Evolutionary conservation across 1,140 invertebrate genomes (phyloP).

Genomic region (Drosophila subpulchrella): DNA sequence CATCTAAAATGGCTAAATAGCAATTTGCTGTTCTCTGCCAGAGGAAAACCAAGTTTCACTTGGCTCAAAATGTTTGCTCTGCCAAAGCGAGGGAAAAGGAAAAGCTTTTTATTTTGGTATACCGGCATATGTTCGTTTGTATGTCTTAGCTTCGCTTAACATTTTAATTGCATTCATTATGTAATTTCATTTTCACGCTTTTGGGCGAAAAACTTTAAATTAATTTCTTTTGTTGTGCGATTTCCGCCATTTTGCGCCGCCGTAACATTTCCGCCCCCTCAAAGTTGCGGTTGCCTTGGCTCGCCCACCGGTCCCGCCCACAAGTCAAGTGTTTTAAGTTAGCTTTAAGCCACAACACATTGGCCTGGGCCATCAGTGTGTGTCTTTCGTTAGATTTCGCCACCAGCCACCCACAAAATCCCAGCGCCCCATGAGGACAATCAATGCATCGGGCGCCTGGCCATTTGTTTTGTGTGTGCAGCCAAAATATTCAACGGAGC

Average conservation of each 20-base stretch:
- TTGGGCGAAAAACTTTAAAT: slow-evolving; percentile 74
- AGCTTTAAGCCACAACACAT: slow-evolving; percentile 34
- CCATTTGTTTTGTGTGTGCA: slow-evolving; percentile 66
- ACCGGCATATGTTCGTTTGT: slow-evolving; percentile 9
- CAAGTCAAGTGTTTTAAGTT: slow-evolving; percentile 42
- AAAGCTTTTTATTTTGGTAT: slow-evolving; percentile 20
- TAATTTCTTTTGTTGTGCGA: slow-evolving; percentile 76
- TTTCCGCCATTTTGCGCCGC: slow-evolving; percentile 72
- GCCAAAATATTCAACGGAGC: slow-evolving; percentile 72
- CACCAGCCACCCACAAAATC: neutral
- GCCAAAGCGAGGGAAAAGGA: slow-evolving; percentile 36
- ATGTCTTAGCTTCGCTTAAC: slow-evolving; percentile 33
- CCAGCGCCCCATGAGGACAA: slow-evolving; percentile 2
- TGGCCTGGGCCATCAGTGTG: slow-evolving; percentile 1
- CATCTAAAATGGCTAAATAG: slow-evolving; percentile 82
- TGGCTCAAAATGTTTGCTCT: slow-evolving; percentile 50
- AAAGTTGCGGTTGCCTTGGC: slow-evolving; percentile 3
- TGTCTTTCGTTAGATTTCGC: slow-evolving; percentile 1
- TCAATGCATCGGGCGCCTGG: slow-evolving; percentile 54
- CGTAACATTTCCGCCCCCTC: slow-evolving; percentile 38
- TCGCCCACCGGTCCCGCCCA: slow-evolving; percentile 6
- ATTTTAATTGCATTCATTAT: slow-evolving; percentile 83
- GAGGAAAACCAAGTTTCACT: slow-evolving; percentile 54
- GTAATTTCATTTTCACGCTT: slow-evolving; percentile 79
- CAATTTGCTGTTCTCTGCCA: slow-evolving; percentile 72